These are phyloP conservation scores for Bolinopsis microptera DNA, from an alignment of 37 sponge, comb jelly and placozoan genomes.

Conservation along the genomic window DNA sequence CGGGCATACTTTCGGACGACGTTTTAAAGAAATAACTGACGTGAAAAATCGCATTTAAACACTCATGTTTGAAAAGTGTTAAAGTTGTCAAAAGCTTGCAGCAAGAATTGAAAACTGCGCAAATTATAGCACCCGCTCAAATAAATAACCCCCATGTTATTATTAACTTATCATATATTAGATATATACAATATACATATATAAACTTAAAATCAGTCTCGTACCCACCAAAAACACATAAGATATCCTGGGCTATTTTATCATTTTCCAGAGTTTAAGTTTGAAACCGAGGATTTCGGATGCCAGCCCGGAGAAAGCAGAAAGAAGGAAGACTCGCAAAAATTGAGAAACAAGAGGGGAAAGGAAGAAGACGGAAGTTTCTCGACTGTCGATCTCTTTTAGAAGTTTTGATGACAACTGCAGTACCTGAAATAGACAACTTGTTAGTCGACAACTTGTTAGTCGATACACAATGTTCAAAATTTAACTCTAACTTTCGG, in stretches of 20 bases:
- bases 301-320: slow-evolving; percentile 61
- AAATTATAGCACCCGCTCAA: neutral
- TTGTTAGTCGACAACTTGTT: no score
- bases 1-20: neutral
- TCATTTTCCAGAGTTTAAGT: slow-evolving; percentile 60
- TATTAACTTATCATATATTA: neutral
- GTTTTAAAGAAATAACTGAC: no score
- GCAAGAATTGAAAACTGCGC: neutral
- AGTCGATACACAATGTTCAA: no score
- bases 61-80: no score
- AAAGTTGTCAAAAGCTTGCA: neutral
- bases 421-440: neutral
- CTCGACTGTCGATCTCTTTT: slow-evolving; percentile 49
- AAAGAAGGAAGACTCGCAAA: slow-evolving; percentile 60
- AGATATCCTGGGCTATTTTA: neutral
- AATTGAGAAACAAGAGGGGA: slow-evolving; percentile 61
- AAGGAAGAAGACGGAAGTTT: slow-evolving; percentile 33
- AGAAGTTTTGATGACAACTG: slow-evolving; percentile 40
- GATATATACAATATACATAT: neutral
- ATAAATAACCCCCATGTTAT: neutral
- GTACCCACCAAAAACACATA: neutral
- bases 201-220: neutral
- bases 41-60: neutral
- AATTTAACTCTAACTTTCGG: no score
- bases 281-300: slow-evolving; percentile 59